phyloP scores from a whole-genome alignment of 1,140 invertebrate species.

The Diploscapter pachys region DNA sequence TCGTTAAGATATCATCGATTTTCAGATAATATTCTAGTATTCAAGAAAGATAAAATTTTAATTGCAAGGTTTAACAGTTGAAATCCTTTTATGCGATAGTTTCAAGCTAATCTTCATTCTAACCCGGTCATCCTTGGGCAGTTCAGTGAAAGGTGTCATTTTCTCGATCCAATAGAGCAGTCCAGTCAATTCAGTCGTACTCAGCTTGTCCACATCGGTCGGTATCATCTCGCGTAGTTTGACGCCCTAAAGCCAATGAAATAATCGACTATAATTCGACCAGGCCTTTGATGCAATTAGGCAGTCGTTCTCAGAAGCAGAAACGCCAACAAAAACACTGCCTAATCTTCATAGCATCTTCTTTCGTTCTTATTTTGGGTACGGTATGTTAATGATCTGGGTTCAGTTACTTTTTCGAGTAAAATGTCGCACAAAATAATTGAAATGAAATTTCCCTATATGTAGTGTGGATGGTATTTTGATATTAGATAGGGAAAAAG shows the following conservation, averaged over 20 bases:
- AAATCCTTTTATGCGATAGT: slow-evolving; percentile 9
- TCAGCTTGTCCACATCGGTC: slow-evolving; percentile 34
- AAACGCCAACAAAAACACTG: too few species aligned
- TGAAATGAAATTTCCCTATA: too few species aligned
- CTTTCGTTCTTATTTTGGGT: too few species aligned
- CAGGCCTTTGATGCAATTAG: too few species aligned
- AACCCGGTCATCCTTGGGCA: slow-evolving; percentile 28
- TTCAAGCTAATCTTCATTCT: neutral
- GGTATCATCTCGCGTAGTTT: slow-evolving; percentile 31
- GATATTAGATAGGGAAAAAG: neutral
- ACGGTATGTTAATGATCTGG: too few species aligned
- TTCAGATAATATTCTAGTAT: neutral
- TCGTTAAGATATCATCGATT: neutral
- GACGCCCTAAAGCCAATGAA: slow-evolving; percentile 6
- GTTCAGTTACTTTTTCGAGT: too few species aligned
- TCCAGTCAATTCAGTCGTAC: slow-evolving; percentile 33
- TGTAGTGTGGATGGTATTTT: too few species aligned
- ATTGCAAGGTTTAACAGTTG: neutral
- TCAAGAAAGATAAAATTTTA: neutral
- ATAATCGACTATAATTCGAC: too few species aligned
- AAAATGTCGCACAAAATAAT: too few species aligned
- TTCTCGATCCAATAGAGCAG: slow-evolving; percentile 42
- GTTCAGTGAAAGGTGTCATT: slow-evolving; percentile 27
- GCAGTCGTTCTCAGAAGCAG: too few species aligned
- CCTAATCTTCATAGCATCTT: too few species aligned